Base-by-base conservation (phyloP, 2,888 invertebrate genomes). In the Altica lythri region DNA sequence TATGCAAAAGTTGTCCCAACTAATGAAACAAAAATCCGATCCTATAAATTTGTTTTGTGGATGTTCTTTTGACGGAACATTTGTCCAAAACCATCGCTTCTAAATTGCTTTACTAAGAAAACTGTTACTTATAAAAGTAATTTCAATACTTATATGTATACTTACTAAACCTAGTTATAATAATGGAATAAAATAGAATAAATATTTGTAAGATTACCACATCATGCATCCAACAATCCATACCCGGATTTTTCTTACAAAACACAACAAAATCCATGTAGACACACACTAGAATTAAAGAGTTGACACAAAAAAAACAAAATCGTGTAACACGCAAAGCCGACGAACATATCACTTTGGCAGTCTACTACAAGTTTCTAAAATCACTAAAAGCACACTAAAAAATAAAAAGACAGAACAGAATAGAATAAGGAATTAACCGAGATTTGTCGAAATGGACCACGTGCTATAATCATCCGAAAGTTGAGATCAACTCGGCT, bases 141-240 rank as follows among this genome's bases (percentile, higher is more conserved):
- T n/a, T n/a, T n/a, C n/a, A n/a, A n/a, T n/a, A n/a, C n/a, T n/a
- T n/a, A n/a, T n/a, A n/a, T n/a, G n/a, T n/a, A n/a, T n/a, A n/a
- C n/a, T n/a, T n/a, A n/a, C n/a, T n/a, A n/a, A n/a, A n/a, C n/a
- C n/a, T n/a, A n/a, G n/a, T n/a, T n/a, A n/a, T n/a, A n/a, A n/a
- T n/a, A n/a, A n/a, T n/a, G n/a, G n/a, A n/a, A n/a, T n/a, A n/a
- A n/a, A n/a, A n/a, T n/a, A n/a, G n/a, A 42, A 29, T 16, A 51
- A 57, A 68, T 74, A 50, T 12, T 8, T 4, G 9, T 6, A 34
- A 16, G 14, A 34, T 29, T 75, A 77, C 77, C 75, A 77, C 71
- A 65, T 76, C 74, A 52, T 76, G 74, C 76, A 76, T 76, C 77
- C 77, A 77, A 52, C 68, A 72, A 61, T 77, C 76, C 76, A 76